A percentile compares a stretch with the other conserved stretches of the same genome.
Conservation (phyloP, 2,113 vertebrate species). For the Collichthys lucidus region DNA sequence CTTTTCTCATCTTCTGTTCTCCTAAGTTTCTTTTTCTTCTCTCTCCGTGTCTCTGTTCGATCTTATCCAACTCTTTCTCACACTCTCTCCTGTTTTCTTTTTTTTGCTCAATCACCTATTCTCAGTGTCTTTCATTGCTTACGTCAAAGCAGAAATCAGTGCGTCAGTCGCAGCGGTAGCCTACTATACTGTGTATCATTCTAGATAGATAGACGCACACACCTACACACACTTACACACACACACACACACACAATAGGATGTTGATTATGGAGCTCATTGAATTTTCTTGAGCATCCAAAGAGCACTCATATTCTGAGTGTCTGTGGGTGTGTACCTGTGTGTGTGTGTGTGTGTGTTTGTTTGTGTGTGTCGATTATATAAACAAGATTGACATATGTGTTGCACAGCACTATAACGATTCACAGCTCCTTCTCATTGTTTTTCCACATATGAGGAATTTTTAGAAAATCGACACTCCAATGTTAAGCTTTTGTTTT, state of each 20-base stretch:
- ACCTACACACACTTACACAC: background rate
- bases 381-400: slow-evolving; percentile 29
- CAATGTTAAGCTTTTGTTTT: slow-evolving; percentile 42
- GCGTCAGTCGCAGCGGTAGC: slow-evolving; percentile 13
- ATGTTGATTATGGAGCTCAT: slow-evolving; percentile 35
- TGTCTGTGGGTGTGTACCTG: background rate
- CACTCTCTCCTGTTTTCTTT: background rate
- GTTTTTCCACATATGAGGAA: slow-evolving; percentile 41
- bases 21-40: slow-evolving; percentile 41
- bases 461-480: slow-evolving; percentile 9
- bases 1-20: slow-evolving; percentile 52
- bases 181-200: background rate
- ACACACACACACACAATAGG: slow-evolving; percentile 1
- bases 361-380: background rate
- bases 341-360: background rate
- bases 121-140: slow-evolving; percentile 32
- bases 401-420: background rate
- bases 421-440: slow-evolving; percentile 18
- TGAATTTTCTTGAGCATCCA: slow-evolving; percentile 28
- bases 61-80: slow-evolving; percentile 14
- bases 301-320: background rate
- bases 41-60: slow-evolving; percentile 13
- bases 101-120: slow-evolving; percentile 6
- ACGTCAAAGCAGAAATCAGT: slow-evolving; percentile 53
- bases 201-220: background rate